Base-by-base conservation (phyloP, 2,888 invertebrate species). In the Mimachlamys varia region DNA sequence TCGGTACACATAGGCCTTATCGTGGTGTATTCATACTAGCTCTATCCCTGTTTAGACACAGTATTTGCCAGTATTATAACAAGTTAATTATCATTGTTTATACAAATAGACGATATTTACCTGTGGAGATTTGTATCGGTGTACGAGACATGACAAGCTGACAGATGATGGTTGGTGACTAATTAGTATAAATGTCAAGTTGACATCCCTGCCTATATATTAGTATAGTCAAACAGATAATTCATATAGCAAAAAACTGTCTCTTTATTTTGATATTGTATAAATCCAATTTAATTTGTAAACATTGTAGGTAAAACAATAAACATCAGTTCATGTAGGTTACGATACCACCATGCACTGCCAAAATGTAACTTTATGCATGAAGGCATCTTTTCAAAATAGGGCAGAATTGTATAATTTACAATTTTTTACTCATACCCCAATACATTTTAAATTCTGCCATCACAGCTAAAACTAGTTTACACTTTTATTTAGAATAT, bases 1-100 rank as follows among this genome's bases (percentile, higher is more conserved):
- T 76, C n/a, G 22, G 62, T 76, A 53, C 53, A 53, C 19, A 53
- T 13, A 12, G 53, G 13, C 76, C 76, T 76, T 76, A 76, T 33
- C 27, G 13, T 5, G 7, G 33, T 33, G 27, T 58, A 58, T 58
- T 58, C 76, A 27, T 33, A 76, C 76, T 76, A 33, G 22, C 33
- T 33, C 27, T 19, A 76, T 33, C 76, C 76, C 76, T 76, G 76
- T 76, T n/a, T 58, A n/a, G 19, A 17, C 58, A 22, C 19, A 22
- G 76, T 76, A 33, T 76, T 33, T 76, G 33, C 76, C 76, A 76
- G 33, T 0, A 33, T 33, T 76, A 76, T 76, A 76, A 76, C 33
- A 33, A 76, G 76, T 76, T 33, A 76, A 76, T 76, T 76, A 76
- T 76, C 76, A 76, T 76, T 33, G 33, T 76, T 76, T 76, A 76